These are phyloP conservation scores for Atherinomorus stipes DNA, from an alignment of 2,113 vertebrate species.

Conservation along the genomic window DNA sequence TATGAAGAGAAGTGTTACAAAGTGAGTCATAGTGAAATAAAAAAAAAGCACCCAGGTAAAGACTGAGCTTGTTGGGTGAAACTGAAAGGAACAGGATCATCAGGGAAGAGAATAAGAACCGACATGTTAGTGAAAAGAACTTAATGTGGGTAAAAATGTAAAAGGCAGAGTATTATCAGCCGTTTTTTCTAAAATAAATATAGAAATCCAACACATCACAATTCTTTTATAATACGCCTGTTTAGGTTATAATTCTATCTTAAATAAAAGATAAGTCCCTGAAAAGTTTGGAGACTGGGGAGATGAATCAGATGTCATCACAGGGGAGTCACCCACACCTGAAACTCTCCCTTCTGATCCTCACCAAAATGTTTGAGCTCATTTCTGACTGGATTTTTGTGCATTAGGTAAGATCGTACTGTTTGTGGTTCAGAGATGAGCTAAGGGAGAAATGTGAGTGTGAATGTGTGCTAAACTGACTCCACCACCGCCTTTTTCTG, in stretches of 20 bases:
- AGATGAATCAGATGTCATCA: neutral
- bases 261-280: neutral
- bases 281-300: neutral
- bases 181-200: no score
- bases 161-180: no score
- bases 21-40: neutral
- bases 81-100: neutral
- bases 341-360: constrained; percentile 1
- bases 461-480: neutral
- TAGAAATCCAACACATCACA: no score
- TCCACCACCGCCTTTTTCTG: neutral
- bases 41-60: neutral
- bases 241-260: neutral
- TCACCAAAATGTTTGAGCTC: constrained; percentile 1
- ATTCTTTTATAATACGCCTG: no score
- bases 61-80: neutral
- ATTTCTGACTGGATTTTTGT: neutral
- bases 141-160: no score
- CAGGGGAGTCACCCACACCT: neutral
- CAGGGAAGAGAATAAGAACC: neutral
- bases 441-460: constrained; percentile 25
- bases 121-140: neutral
- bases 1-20: neutral
- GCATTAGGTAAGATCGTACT: neutral
- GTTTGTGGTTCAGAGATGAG: constrained; percentile 36